Conservation (phyloP, 2,113 vertebrate species). For the Brachyistius frenatus region DNA sequence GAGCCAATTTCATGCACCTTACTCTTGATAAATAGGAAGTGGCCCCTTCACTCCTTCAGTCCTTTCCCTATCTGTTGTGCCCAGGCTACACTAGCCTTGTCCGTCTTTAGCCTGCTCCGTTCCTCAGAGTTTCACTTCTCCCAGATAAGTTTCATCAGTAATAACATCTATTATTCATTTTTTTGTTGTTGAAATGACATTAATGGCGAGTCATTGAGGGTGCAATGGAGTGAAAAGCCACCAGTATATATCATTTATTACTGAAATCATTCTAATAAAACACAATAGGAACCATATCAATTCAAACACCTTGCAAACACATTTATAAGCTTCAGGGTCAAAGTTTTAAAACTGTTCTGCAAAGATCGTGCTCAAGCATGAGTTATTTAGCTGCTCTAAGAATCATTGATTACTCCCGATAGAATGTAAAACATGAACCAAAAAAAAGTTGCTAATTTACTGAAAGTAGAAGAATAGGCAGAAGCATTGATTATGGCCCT, state of each 20-base stretch:
- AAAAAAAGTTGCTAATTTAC: conserved; percentile 56
- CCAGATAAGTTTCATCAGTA: conserved; percentile 52
- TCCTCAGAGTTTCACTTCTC: conserved; percentile 43
- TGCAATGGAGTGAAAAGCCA: conserved; percentile 52
- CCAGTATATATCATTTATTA: conserved; percentile 35
- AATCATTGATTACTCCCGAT: conserved; percentile 63
- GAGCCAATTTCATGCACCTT: conserved; percentile 87
- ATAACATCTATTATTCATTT: conserved; percentile 60
- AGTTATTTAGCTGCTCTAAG: conserved; percentile 53
- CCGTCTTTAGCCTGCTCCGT: conserved; percentile 31
- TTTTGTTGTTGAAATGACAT: conserved; percentile 44
- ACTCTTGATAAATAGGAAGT: conserved; percentile 84
- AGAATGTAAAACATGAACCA: conserved; percentile 63
- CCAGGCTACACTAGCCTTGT: conserved; percentile 50
- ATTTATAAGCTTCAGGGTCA: conserved; percentile 29
- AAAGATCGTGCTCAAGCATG: conserved; percentile 38
- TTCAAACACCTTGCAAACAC: conserved; percentile 39
- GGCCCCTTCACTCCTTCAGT: conserved; percentile 65
- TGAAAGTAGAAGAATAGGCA: conserved; percentile 48
- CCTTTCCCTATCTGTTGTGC: conserved; percentile 57
- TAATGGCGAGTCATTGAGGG: conserved; percentile 38
- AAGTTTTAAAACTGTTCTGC: conserved; percentile 33
- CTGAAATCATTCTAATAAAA: conserved; percentile 40
- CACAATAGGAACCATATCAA: conserved; percentile 44
- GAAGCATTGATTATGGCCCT: conserved; percentile 69